Evolutionary conservation across 1,140 invertebrate genomes (phyloP), one percentile per base, ranked within the genome.

Genomic region (Atta texana): DNA sequence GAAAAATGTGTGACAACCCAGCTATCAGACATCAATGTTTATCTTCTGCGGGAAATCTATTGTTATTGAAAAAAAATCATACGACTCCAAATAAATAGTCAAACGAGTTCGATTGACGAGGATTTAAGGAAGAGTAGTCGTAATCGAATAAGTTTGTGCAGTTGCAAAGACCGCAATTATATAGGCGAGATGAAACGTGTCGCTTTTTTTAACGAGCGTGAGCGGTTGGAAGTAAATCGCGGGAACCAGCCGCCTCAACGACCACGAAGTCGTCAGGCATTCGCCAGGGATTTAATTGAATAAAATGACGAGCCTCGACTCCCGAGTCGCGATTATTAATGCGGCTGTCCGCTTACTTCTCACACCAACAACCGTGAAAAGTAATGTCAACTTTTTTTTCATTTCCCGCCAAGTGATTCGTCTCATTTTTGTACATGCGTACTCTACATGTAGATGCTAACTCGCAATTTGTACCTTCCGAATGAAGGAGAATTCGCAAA

Each of bases 231-330:
- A 74, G 68, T 82, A 49, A 84, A 84, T 84, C 69, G 69, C 39
- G 39, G 16, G 4, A 49, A 28, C 24, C 24, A 71, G n/a, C 64
- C 21, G 16, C 53, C 24, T 6, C 39, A 14, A 28, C 69, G 44
- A 75, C 39, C 14, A 28, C 69, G 44, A 75, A 74, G 24, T 21
- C 39, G 18, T 84, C 7, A 1, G 34, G 49, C 53, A 68, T 85
- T 87, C 66, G 69, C 57, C 24, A 24, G 24, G 24, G 24, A 71
- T 85, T 87, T 87, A 87, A 87, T 87, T 87, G 69, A 87, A 85
- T 87, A 76, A 87, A 85, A 87, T 55, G 86, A 44, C 81, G 86
- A 85, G 44, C 49, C 39, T 44, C 39, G 39, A 44, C 39, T 44
- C 14, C 51, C 51, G 51, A 66, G 78, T 24, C 66, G 61, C 71